phyloP scores from a whole-genome alignment of 2,888 invertebrate genomes.

The Aleiodes testaceus region DNA sequence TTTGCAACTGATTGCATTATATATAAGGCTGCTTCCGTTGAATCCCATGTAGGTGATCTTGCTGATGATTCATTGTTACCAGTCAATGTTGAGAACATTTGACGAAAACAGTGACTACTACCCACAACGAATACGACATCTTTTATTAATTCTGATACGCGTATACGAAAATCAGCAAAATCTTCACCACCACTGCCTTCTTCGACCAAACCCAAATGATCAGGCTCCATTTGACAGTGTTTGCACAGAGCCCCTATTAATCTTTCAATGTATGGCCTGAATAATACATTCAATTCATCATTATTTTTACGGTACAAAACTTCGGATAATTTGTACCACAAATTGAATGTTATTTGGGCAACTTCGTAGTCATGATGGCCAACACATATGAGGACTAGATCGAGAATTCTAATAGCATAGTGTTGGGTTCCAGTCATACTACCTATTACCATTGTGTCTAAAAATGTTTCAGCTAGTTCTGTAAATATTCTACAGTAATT shows the following conservation, averaged over 20 bases:
- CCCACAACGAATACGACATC: conserved; percentile 98
- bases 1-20: conserved; percentile 96
- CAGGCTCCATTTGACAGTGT: conserved; percentile 97
- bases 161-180: conserved; percentile 86
- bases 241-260: conserved; percentile 91
- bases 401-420: conserved; percentile 88
- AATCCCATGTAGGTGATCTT: conserved; percentile 89
- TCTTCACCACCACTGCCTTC: conserved; percentile 77
- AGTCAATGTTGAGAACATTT: conserved; percentile 86
- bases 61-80: conserved; percentile 63
- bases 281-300: conserved; percentile 85
- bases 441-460: conserved; percentile 84
- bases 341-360: conserved; percentile 91
- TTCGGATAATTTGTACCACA: conserved; percentile 98
- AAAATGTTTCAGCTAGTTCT: conserved; percentile 92
- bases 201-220: conserved; percentile 76
- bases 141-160: conserved; percentile 94
- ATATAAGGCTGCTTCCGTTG: conserved; percentile 93
- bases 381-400: conserved; percentile 91
- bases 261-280: conserved; percentile 92
- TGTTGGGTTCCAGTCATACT: conserved; percentile 79
- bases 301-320: conserved; percentile 91
- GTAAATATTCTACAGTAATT: conserved; percentile 97
- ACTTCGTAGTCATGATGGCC: conserved; percentile 98
- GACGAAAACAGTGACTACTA: conserved; percentile 91